Base-by-base conservation (phyloP, 2,797 vertebrate species). In the Arrhamphus sclerolepis region DNA sequence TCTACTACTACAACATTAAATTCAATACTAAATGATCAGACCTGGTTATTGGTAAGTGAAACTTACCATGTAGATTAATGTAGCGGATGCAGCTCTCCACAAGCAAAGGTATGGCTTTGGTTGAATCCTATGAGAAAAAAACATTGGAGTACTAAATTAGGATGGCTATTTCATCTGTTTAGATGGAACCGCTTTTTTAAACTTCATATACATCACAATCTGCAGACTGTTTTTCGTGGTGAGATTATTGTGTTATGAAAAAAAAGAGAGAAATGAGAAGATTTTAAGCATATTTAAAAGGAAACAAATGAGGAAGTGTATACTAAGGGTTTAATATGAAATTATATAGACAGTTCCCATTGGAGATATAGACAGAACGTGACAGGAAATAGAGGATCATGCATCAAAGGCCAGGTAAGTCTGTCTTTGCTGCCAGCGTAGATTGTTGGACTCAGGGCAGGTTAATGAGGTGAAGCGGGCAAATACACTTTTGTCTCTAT, bases 51-150 rank as follows among this genome's bases (percentile, higher is more conserved):
- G 5, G 4, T 19, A 19, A 18, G 5, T 11, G n/a, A n/a, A 18
- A 69, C 93, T 93, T 90, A 99, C 98, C 98, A 0, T 98, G 97
- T 24, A 99, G 90, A 85, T 99, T 99, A 87, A 99, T 98, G 92
- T 95, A 98, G 77, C 95, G 95, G 78, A 99, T 95, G 73, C 96
- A 99, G 90, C 98, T 99, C 89, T 99, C 97, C 88, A 99, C 98
- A 6, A 99, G 94, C 75, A 96, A 90, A 22, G 98, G 98, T 89
- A 99, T 99, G 84, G 95, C 91, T 93, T 99, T 96, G 57, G 94
- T 95, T 31, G 95, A 95, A 81, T 98, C 97, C 98, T 99, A 28
- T 43, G 21, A 54, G 76, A 17, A 65, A 38, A 24, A 64, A 7
- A n/a, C n/a, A n/a, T 24, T 7, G 57, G 34, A n/a, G 21, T 6